These are phyloP conservation scores for Odobenus rosmarus DNA, from an alignment of 2,113 vertebrate species.

Conservation along the genomic window DNA sequence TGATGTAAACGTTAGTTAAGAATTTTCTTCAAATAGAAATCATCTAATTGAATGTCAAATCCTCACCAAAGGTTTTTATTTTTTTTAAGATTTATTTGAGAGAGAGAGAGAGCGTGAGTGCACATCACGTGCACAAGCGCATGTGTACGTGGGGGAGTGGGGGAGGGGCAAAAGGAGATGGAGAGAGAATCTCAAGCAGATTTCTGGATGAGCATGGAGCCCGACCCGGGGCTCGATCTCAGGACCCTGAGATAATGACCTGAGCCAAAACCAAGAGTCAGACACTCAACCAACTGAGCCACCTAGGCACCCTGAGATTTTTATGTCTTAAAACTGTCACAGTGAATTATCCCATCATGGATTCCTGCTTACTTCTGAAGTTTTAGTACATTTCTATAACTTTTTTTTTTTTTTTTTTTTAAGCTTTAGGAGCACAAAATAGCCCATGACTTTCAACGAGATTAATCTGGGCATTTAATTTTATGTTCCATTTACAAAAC, in stretches of 20 bases:
- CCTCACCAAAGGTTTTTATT: not conserved
- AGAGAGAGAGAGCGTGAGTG: not conserved
- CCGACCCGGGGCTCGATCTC: not conserved
- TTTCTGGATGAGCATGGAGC: not conserved
- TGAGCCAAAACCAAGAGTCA: not conserved
- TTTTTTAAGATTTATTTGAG: not conserved
- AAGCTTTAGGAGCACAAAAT: not conserved
- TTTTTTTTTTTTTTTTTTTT: not conserved
- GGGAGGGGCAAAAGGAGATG: no score
- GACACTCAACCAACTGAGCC: not conserved
- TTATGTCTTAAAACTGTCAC: not conserved
- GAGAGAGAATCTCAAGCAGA: not conserved
- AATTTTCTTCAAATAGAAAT: not conserved
- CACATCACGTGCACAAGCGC: no score
- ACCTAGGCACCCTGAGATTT: not conserved
- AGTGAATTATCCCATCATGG: not conserved
- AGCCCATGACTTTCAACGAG: not conserved
- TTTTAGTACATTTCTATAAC: not conserved
- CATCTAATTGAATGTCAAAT: not conserved
- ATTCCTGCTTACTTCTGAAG: not conserved
- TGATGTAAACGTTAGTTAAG: constrained; percentile 4
- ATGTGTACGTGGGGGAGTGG: not conserved
- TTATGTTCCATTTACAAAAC: not conserved
- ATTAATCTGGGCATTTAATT: not conserved
- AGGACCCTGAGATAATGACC: not conserved